A percentile compares a stretch with the other conserved stretches of the same genome.
Conservation (phyloP, 2,797 vertebrate species). For the Heterohyrax brucei region DNA sequence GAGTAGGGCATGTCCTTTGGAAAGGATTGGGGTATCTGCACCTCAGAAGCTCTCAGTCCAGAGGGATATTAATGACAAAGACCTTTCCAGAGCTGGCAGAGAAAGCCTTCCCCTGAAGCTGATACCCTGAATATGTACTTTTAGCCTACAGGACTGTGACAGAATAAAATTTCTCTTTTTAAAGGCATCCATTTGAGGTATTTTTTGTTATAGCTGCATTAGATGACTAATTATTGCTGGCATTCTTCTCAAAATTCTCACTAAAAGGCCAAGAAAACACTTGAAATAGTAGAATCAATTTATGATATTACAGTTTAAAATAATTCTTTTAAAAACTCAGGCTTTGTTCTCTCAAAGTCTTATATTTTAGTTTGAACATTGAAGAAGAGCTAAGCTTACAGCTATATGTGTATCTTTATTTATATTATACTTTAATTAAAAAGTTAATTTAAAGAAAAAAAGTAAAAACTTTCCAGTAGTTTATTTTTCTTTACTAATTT, state of each 20-base stretch:
- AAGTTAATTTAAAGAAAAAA: constrained; percentile 62
- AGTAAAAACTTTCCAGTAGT: not conserved
- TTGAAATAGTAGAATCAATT: constrained; percentile 26
- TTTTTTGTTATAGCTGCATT: no score
- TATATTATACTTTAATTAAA: constrained; percentile 25
- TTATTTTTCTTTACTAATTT: constrained; percentile 61
- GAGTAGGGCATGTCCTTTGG: no score
- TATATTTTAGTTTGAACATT: constrained; percentile 59
- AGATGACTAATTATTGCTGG: not conserved
- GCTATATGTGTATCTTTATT: not conserved
- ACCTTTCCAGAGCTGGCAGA: no score
- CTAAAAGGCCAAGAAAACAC: constrained; percentile 15
- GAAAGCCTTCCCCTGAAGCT: no score
- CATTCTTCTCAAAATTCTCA: constrained; percentile 60
- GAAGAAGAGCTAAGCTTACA: constrained; percentile 55
- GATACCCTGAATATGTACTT: no score
- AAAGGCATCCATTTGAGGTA: no score
- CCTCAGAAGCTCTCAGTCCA: no score
- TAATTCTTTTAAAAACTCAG: constrained; percentile 40
- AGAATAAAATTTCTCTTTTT: no score
- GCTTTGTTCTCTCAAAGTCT: constrained; percentile 61
- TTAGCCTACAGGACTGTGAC: no score
- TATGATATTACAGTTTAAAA: constrained; percentile 53
- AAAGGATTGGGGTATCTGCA: no score
- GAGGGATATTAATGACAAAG: no score